These are phyloP conservation scores for Oedothorax gibbosus DNA, from an alignment of 1,140 invertebrate genomes.

Conservation along the genomic window DNA sequence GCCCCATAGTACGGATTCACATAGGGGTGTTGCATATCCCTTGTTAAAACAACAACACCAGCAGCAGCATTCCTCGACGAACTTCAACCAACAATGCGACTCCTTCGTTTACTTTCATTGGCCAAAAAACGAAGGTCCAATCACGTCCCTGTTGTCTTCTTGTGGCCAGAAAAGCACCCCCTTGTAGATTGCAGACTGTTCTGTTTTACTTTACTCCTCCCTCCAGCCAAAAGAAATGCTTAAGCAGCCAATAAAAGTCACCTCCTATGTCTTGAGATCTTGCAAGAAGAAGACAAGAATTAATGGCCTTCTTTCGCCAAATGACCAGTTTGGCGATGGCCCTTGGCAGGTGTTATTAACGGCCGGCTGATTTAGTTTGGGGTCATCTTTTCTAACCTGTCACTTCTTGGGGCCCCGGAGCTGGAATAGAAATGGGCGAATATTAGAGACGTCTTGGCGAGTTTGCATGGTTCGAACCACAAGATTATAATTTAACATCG, in stretches of 20 bases:
- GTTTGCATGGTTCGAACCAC: neutral
- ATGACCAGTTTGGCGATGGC: neutral
- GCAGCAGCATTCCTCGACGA: conserved; percentile 32
- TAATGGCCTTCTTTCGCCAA: conserved; percentile 16
- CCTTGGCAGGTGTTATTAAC: conserved; percentile 40
- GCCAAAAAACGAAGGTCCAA: conserved; percentile 54
- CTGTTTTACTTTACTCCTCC: too few species aligned
- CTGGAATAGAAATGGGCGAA: conserved; percentile 37
- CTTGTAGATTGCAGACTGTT: too few species aligned
- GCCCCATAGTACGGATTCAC: conserved; percentile 11
- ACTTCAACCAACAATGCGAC: conserved; percentile 34
- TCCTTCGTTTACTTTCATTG: conserved; percentile 53
- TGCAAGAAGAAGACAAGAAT: conserved; percentile 4
- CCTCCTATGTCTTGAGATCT: conserved; percentile 29
- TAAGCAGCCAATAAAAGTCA: conserved; percentile 56
- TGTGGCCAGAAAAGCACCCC: neutral
- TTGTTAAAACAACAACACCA: conserved; percentile 12
- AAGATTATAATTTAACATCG: neutral
- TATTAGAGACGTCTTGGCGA: conserved; percentile 1
- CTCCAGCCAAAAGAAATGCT: conserved; percentile 22
- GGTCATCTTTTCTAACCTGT: conserved; percentile 17
- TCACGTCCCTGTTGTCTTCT: neutral
- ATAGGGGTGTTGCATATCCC: conserved; percentile 51
- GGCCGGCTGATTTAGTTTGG: conserved; percentile 33
- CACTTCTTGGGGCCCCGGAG: neutral